Percentiles rank a stretch among this genome's conserved stretches.
These are phyloP conservation scores for Nematolebias whitei DNA, from an alignment of 2,113 vertebrate species.

Conservation along the genomic window DNA sequence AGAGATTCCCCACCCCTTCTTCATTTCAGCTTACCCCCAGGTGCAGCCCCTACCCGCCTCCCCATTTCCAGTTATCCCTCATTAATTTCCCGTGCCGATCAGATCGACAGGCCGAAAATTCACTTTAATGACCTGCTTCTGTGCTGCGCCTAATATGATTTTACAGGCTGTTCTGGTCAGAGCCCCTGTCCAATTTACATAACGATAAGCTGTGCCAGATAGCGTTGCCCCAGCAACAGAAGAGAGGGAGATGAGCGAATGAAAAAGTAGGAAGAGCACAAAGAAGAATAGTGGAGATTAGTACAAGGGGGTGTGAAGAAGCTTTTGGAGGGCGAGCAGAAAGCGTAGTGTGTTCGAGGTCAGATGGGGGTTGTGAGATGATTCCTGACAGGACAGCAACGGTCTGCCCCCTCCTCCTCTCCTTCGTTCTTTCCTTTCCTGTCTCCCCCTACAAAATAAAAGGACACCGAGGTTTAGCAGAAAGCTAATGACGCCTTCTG, in stretches of 20 bases:
- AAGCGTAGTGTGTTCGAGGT: constrained; percentile 50
- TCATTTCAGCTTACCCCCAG: constrained; percentile 3
- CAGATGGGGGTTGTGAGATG: constrained; percentile 70
- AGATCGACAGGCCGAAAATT: constrained; percentile 84
- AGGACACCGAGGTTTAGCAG: constrained; percentile 48
- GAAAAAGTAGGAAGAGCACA: constrained; percentile 48
- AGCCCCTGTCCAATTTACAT: constrained; percentile 86
- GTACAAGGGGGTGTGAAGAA: constrained; percentile 49
- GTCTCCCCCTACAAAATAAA: constrained; percentile 31
- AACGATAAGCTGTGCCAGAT: constrained; percentile 84
- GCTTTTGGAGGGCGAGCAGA: constrained; percentile 36
- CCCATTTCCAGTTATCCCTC: constrained; percentile 70
- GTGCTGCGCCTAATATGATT: constrained; percentile 81
- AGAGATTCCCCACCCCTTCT: constrained; percentile 42
- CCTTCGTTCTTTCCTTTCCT: constrained; percentile 14
- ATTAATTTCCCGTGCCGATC: constrained; percentile 83
- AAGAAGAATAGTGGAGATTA: constrained; percentile 51
- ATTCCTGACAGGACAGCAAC: constrained; percentile 73
- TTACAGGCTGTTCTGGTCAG: constrained; percentile 86
- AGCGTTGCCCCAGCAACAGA: constrained; percentile 88
- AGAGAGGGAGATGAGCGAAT: constrained; percentile 61
- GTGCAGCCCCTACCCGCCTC: neutral
- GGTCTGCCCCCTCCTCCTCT: constrained; percentile 34
- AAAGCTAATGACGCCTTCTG: constrained; percentile 55
- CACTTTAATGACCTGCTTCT: constrained; percentile 86